A percentile compares a stretch with the other conserved stretches of the same genome.
phyloP scores from a whole-genome alignment of 2,797 vertebrate genomes.

The Myioborus miniatus region DNA sequence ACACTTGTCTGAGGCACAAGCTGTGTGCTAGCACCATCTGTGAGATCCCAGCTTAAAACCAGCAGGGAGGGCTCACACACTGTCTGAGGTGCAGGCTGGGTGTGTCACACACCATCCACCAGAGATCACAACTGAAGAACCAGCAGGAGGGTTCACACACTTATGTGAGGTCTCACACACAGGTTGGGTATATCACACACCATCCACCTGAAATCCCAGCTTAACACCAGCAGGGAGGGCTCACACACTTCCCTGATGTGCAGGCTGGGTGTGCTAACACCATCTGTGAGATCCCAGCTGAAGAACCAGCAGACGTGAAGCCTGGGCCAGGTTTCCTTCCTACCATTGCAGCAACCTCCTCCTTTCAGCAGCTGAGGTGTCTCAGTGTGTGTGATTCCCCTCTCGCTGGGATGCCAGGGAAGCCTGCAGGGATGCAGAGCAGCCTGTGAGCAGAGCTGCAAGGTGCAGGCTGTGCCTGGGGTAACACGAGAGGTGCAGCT shows the following conservation, averaged over 20 bases:
- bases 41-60: not conserved
- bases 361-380: not conserved
- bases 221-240: too few relatives aligned
- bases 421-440: not conserved
- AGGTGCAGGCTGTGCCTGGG: not conserved
- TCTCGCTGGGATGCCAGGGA: not conserved
- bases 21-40: not conserved
- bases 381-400: not conserved
- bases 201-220: not conserved
- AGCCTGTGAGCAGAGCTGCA: not conserved
- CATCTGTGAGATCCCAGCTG: not conserved
- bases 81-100: accelerated
- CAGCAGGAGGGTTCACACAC: not conserved
- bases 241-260: accelerated
- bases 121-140: not conserved
- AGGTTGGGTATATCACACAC: not conserved
- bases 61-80: too few relatives aligned
- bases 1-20: accelerated
- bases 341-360: not conserved
- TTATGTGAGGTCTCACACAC: not conserved
- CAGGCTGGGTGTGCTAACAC: not conserved
- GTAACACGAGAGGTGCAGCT: constrained; percentile 41
- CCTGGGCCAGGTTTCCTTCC: not conserved
- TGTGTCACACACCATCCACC: not conserved
- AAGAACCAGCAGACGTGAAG: not conserved